Evolutionary conservation across 2,113 vertebrate species (phyloP).

Genomic region (Variabilichromis moorii): DNA sequence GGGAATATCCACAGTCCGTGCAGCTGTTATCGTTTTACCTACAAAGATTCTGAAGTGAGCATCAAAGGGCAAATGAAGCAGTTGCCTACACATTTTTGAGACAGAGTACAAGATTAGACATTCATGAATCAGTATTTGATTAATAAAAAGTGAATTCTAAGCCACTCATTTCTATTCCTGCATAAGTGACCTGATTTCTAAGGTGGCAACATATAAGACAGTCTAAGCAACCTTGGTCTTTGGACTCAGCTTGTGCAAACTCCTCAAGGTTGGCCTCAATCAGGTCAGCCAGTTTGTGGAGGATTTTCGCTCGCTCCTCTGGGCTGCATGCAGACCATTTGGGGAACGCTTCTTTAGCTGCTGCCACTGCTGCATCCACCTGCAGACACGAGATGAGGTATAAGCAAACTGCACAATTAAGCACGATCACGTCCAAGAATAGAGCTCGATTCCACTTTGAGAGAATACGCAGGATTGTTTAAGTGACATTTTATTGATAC

Average conservation of each 20-base stretch:
- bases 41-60: background rate
- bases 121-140: background rate
- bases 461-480: background rate
- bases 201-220: background rate
- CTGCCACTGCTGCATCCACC: slow-evolving; percentile 85
- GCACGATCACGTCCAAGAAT: background rate
- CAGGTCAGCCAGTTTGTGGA: slow-evolving; percentile 84
- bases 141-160: background rate
- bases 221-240: slow-evolving; percentile 83
- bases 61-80: background rate
- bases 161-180: background rate
- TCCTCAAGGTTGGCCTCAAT: slow-evolving; percentile 83
- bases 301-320: slow-evolving; percentile 74
- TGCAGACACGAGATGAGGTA: slow-evolving; percentile 8
- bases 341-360: slow-evolving; percentile 85
- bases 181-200: background rate
- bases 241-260: slow-evolving; percentile 88
- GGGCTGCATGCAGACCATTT: slow-evolving; percentile 80
- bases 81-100: background rate
- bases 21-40: slow-evolving; percentile 87
- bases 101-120: background rate
- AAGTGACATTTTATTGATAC: background rate
- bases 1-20: slow-evolving; percentile 86
- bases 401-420: background rate
- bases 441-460: background rate